These are phyloP conservation scores for Rhodophaea formosa DNA, from an alignment of 2,888 invertebrate genomes.

Conservation along the genomic window DNA sequence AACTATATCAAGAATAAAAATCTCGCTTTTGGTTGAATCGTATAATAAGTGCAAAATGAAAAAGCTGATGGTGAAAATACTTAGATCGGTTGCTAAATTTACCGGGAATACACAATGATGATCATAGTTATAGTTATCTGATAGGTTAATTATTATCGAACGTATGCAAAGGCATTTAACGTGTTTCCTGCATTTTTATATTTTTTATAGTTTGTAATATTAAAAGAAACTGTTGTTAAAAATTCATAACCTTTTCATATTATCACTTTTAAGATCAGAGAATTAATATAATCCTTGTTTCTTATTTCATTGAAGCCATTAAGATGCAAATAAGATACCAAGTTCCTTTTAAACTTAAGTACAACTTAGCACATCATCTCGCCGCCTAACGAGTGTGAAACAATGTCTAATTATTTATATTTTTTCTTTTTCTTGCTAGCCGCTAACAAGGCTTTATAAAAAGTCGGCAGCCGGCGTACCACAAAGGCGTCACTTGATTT, in stretches of 20 bases:
- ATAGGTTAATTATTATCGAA: no score
- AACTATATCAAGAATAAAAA: no score
- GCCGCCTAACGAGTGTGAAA: slow-evolving; percentile 17
- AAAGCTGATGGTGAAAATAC: no score
- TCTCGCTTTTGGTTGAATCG: no score
- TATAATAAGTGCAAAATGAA: no score
- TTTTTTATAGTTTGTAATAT: no score
- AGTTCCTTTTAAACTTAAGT: background rate
- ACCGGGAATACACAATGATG: no score
- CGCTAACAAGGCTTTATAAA: slow-evolving; percentile 42
- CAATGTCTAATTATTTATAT: slow-evolving; percentile 27
- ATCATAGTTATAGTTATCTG: no score
- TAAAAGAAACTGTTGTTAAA: no score
- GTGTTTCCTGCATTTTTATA: no score
- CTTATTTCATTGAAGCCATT: background rate
- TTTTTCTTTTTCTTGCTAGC: slow-evolving; percentile 8
- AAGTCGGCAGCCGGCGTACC: slow-evolving; percentile 42
- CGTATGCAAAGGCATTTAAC: no score
- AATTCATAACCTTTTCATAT: background rate
- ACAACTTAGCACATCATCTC: background rate
- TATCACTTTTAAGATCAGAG: background rate
- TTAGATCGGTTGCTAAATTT: no score
- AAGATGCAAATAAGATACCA: background rate
- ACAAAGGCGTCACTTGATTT: slow-evolving; percentile 42
- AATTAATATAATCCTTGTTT: background rate